Conservation (phyloP, 2,797 vertebrate species). For the Bradypus variegatus region DNA sequence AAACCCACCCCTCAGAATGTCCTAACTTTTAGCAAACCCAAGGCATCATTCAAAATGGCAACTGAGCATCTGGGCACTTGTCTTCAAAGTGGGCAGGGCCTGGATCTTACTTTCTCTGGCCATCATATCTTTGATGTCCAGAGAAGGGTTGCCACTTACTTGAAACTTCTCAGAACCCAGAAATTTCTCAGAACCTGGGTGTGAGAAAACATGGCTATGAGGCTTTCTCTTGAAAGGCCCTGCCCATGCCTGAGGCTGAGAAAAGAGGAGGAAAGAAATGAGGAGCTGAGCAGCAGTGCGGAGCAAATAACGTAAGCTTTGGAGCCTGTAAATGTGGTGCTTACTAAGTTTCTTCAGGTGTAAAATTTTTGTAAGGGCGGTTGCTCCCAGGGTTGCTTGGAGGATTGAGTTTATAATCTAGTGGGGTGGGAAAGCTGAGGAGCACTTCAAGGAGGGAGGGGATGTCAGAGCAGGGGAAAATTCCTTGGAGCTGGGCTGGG, state of each 20-base stretch:
- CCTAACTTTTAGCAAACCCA: not conserved
- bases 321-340: not conserved
- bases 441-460: not conserved
- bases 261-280: not conserved
- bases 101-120: not conserved
- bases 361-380: not conserved
- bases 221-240: not conserved
- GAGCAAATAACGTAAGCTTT: not conserved
- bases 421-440: not conserved
- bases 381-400: not conserved
- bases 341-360: not conserved
- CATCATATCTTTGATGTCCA: not conserved
- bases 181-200: not conserved
- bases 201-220: not conserved
- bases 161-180: not conserved
- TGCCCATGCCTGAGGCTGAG: not conserved
- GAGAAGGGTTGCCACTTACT: not conserved
- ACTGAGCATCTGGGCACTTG: not conserved
- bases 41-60: conserved; percentile 4
- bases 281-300: not conserved
- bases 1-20: not conserved
- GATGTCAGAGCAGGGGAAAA: not conserved
- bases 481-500: not conserved
- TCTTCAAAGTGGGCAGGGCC: not conserved
- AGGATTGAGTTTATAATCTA: not conserved